Evolutionary conservation across 2,888 invertebrate species (phyloP), one percentile per base, ranked within the genome.

Genomic region (Caenorhabditis wallacei): DNA sequence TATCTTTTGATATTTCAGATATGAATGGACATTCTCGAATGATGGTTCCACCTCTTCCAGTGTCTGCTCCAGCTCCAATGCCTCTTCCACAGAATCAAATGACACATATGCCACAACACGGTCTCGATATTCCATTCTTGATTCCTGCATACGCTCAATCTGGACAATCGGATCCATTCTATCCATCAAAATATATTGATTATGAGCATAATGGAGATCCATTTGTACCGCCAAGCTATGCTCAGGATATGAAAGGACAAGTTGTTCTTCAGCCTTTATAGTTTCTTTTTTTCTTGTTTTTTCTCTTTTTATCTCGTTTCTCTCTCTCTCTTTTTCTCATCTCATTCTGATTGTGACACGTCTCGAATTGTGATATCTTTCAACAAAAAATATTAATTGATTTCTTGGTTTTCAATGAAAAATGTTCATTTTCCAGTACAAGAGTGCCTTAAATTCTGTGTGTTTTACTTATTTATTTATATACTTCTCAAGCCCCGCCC

Each of bases 251-350:
- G 87, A 91, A 91, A 75, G 90, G 88, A 68, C 87, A 87, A 46
- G 91, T 91, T 16, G 89, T 91, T 16, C 81, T 91, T 61, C 91
- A 91, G 78, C 90, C 87, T 43, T 84, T 91, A 61, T 91, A 86
- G 86, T 48, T 16, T 37, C 46, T 5, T n/a, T 26, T 80, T 43
- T 26, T 20, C 16, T 37, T 48, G 13, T n/a, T 26, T 80, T 43
- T 26, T 20, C 54, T 40, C 5, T 24, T 26, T 16, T 63, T 51
- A n/a, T 13, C 16, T 18, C 24, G 26, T 18, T 18, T 48, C 46
- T 48, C 18, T 18, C 46, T 35, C 54, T 64, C 37, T 54, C 40
- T 22, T 26, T 26, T 26, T 46, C 57, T 66, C 46, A 26, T 57
- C 56, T 71, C 63, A 71, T 79, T 59, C 57, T 59, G 69, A 69